These are phyloP conservation scores for Xenentodon cancila DNA, from an alignment of 2,797 vertebrate species.

Conservation along the genomic window DNA sequence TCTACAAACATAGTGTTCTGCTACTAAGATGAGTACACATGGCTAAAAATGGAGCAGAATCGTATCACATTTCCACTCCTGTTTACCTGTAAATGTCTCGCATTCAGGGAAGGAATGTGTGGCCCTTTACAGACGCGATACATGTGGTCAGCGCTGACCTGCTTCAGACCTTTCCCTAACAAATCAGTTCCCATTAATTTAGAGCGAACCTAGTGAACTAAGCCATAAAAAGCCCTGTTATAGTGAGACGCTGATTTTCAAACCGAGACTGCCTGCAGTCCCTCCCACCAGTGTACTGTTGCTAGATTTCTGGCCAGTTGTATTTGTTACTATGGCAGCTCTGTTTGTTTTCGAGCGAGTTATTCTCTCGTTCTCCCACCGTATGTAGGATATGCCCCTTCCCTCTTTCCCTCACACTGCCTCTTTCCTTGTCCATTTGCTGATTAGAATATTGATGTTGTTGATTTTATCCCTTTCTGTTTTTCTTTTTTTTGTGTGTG, in stretches of 20 bases:
- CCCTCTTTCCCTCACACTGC: constrained; percentile 33
- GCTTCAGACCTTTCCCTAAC: constrained; percentile 47
- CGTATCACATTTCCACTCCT: constrained; percentile 59
- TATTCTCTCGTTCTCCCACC: constrained; percentile 49
- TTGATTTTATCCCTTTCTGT: constrained; percentile 36
- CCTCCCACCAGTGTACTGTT: constrained; percentile 60
- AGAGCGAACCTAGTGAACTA: constrained; percentile 58
- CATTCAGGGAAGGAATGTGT: constrained; percentile 66
- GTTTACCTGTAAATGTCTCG: constrained; percentile 73
- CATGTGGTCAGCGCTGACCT: constrained; percentile 64
- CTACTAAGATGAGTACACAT: constrained; percentile 71
- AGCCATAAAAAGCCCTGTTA: constrained; percentile 69
- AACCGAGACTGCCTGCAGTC: constrained; percentile 51
- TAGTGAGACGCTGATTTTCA: constrained; percentile 42
- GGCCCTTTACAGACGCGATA: constrained; percentile 54
- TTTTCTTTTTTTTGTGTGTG: constrained; percentile 31
- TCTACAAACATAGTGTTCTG: constrained; percentile 67
- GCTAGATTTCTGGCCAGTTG: constrained; percentile 64
- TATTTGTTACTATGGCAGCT: constrained; percentile 74
- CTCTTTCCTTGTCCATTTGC: constrained; percentile 35
- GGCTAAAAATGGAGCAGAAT: constrained; percentile 73
- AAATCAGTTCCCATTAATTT: constrained; percentile 61
- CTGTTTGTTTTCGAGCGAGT: constrained; percentile 64
- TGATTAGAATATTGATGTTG: constrained; percentile 54
- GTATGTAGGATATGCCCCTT: constrained; percentile 49